Conservation (phyloP, 2,797 vertebrate genomes). For the Squalus acanthias region DNA sequence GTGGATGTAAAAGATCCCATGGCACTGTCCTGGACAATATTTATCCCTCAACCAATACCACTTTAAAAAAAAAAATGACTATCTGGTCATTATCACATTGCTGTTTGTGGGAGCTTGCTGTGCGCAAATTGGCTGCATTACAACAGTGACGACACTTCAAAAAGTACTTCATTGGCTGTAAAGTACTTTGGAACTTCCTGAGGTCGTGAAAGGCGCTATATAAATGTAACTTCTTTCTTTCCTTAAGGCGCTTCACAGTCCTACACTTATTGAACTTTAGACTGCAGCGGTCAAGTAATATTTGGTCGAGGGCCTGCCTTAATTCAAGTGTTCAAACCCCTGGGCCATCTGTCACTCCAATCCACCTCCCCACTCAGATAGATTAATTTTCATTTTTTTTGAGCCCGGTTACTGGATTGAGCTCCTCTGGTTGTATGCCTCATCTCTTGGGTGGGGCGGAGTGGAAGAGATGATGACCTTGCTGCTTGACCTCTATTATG, state of each 20-base stretch:
- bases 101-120: neutral
- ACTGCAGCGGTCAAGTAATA: neutral
- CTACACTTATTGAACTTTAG: neutral
- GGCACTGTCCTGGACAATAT: neutral
- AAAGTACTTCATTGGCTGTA: neutral
- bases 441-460: no score
- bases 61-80: neutral
- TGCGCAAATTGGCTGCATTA: no score
- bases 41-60: neutral
- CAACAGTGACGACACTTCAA: neutral
- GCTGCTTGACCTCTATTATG: neutral
- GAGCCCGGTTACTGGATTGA: neutral
- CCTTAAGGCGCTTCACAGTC: neutral
- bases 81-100: neutral
- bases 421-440: no score
- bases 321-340: neutral
- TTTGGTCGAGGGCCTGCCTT: neutral
- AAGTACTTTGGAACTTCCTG: neutral
- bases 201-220: neutral
- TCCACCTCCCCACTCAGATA: neutral
- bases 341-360: neutral
- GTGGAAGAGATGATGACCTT: neutral
- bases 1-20: neutral
- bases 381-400: neutral
- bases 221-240: neutral